Base-by-base conservation (phyloP, 2,113 vertebrate species). In the Eulemur rufifrons region DNA sequence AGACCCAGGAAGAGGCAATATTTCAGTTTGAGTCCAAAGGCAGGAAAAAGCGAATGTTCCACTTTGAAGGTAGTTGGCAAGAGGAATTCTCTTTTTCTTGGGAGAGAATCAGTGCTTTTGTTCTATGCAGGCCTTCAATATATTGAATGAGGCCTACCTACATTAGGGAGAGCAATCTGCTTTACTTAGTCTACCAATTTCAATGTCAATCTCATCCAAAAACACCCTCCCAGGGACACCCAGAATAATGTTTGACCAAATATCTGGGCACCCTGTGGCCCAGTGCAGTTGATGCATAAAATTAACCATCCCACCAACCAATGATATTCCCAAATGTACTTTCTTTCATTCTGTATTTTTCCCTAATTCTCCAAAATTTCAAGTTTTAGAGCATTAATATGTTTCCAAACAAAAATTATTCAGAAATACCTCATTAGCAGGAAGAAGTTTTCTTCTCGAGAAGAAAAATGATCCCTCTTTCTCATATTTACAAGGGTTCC, bases 381-480 rank as follows among this genome's bases (percentile, higher is more conserved):
- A 64, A 69, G 23, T 42, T 91, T 81, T 42, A 84, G 39, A 76
- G 12, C 54, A 63, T 13, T 61, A 73, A 83, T 77, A 83, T 71
- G 11, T 86, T 92, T 82, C 34, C 37, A 91, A 93, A 74, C 32
- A 87, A 56, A 8, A 80, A 63, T 69, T 87, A 63, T 47, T 94
- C n/a, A 42, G 47, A 73, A 91, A 92, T 96, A 15, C 0, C 8
- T 56, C 52, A 66, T 23, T 8, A 86, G 27, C 11, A 92, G 68
- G 39, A 94, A 86, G 39, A 94, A 86, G 5, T 78, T 68, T 86
- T 89, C 78, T 88, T 73, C 61, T 81, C 27, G 66, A 82, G 47
- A 17, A 89, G 34, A 80, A 94, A 96, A 86, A 64, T 54, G 1
- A 95, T 80, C 68, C 17, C 39, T 77, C 78, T 76, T 93, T 97